A percentile compares a stretch with the other conserved stretches of the same genome.
Conservation (phyloP, 2,888 invertebrate genomes). For the Macropis europaea region DNA sequence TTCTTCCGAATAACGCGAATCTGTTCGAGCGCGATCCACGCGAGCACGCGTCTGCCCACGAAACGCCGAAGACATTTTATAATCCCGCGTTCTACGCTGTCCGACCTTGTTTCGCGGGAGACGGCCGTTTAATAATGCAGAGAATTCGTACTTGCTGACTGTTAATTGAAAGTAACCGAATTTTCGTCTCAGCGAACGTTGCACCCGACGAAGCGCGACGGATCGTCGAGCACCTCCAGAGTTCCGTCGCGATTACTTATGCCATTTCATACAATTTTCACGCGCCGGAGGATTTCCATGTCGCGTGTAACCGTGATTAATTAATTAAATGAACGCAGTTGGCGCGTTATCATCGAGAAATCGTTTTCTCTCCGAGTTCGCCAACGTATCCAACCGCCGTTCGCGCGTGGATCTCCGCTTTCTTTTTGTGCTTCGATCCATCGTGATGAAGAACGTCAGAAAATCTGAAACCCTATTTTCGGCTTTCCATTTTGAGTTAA, state of each 20-base stretch:
- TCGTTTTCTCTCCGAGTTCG: no score
- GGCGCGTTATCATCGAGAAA: no score
- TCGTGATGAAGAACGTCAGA: no score
- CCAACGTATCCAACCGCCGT: no score
- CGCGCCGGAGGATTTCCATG: not conserved
- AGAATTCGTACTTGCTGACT: not conserved
- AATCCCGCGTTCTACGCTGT: no score
- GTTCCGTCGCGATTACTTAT: conserved; percentile 29
- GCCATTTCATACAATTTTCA: conserved; percentile 20
- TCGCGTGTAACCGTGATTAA: no score
- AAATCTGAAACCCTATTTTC: conserved; percentile 1
- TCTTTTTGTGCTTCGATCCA: no score
- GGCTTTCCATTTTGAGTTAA: conserved; percentile 24
- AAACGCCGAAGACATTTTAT: not conserved
- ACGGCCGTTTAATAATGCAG: not conserved
- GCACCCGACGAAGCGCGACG: not conserved
- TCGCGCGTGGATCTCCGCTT: no score
- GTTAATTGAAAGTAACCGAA: conserved; percentile 22
- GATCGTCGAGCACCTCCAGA: not conserved
- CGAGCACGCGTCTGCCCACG: not conserved
- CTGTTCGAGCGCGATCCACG: not conserved
- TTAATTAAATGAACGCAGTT: no score
- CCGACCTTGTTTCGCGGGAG: not conserved
- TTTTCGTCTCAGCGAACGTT: not conserved
- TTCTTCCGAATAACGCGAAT: not conserved